phyloP scores from a whole-genome alignment of 1,140 invertebrate genomes.

The Neodiprion fabricii region DNA sequence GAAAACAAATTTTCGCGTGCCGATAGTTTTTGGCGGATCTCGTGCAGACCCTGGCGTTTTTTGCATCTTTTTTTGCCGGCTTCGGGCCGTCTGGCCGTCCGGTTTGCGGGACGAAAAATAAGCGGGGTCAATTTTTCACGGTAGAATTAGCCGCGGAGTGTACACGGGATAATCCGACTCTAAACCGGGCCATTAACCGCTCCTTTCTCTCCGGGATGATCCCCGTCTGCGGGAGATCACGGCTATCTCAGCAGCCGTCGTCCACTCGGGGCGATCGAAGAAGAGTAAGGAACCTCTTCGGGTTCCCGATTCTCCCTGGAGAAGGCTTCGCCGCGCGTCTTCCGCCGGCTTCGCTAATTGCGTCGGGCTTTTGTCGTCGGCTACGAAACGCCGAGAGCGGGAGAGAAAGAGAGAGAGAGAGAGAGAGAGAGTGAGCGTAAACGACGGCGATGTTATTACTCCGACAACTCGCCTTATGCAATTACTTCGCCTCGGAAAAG shows the following conservation, averaged over 20 bases:
- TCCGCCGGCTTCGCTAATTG: neutral
- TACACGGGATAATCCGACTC: neutral
- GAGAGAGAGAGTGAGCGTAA: neutral
- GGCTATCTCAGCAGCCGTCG: too few relatives aligned
- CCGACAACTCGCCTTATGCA: constrained; percentile 4
- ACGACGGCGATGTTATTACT: neutral
- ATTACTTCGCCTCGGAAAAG: neutral
- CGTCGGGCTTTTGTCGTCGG: neutral
- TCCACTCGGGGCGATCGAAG: too few relatives aligned
- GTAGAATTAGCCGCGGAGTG: neutral
- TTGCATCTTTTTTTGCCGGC: too few relatives aligned
- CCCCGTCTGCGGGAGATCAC: neutral
- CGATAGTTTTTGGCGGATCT: too few relatives aligned
- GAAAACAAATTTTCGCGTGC: too few relatives aligned
- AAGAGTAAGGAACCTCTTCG: too few relatives aligned
- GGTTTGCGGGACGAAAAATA: neutral
- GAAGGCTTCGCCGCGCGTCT: neutral
- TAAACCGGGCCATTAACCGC: neutral
- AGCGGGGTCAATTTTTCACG: neutral
- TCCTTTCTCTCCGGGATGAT: neutral
- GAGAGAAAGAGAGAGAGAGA: neutral
- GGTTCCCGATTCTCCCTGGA: neutral
- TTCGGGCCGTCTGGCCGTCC: too few relatives aligned
- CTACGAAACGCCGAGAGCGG: neutral
- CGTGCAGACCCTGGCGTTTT: too few relatives aligned